A percentile compares a stretch with the other conserved stretches of the same genome.
Conservation (phyloP, 2,888 invertebrate species). For the Campopleginae sp. region DNA sequence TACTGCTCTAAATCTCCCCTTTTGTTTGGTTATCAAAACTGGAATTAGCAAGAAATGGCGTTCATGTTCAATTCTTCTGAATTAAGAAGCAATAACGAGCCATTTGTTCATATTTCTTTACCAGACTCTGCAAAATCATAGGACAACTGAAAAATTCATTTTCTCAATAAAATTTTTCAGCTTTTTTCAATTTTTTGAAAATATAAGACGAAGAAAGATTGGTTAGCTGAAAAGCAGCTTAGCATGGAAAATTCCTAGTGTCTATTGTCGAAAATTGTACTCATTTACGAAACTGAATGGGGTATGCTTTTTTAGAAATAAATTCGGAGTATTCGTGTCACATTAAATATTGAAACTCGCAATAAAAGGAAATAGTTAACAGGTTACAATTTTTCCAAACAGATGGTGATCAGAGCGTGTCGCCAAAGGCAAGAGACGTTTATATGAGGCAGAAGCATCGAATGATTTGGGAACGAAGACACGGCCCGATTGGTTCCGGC, state of each 20-base stretch:
- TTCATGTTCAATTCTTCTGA: not conserved
- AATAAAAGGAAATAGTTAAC: not conserved
- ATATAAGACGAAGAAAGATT: too few relatives aligned
- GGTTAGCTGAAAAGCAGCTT: too few relatives aligned
- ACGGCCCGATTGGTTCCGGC: slow-evolving; percentile 91
- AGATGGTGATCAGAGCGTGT: slow-evolving; percentile 97
- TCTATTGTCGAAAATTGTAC: not conserved
- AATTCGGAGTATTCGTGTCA: not conserved
- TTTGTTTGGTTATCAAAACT: not conserved
- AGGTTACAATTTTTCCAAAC: slow-evolving; percentile 70
- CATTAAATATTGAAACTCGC: not conserved
- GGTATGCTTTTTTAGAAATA: not conserved
- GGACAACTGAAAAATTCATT: not conserved
- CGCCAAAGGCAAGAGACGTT: slow-evolving; percentile 89
- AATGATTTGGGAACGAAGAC: slow-evolving; percentile 97
- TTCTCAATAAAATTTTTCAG: not conserved
- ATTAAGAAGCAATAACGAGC: not conserved
- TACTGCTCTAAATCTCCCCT: not conserved
- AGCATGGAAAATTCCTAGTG: too few relatives aligned
- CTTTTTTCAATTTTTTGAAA: too few relatives aligned
- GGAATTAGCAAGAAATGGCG: not conserved
- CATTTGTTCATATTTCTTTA: not conserved
- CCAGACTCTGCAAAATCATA: not conserved
- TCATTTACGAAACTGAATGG: not conserved
- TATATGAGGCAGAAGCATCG: slow-evolving; percentile 99